These are phyloP conservation scores for Collichthys lucidus DNA, from an alignment of 2,113 vertebrate genomes.

Conservation along the genomic window DNA sequence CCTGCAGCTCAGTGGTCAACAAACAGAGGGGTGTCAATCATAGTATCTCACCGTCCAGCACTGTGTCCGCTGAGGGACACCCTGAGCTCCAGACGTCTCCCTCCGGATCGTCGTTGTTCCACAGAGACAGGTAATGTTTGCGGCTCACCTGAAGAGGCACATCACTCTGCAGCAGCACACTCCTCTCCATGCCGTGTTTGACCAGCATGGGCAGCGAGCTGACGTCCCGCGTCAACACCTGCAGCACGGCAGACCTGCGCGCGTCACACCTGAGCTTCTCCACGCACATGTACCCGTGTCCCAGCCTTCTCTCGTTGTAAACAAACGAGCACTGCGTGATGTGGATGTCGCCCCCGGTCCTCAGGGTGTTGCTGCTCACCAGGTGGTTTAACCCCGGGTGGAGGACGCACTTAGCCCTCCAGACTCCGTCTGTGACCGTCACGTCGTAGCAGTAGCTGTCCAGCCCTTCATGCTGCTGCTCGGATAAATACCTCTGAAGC, in stretches of 20 bases:
- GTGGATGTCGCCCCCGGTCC: slow-evolving; percentile 79
- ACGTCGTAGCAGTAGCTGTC: slow-evolving; percentile 81
- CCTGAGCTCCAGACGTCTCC: slow-evolving; percentile 84
- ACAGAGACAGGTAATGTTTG: slow-evolving; percentile 89
- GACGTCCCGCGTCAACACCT: neutral
- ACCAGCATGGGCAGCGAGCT: slow-evolving; percentile 67
- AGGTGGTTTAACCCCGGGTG: slow-evolving; percentile 78
- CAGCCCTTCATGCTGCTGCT: neutral
- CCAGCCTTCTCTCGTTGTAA: slow-evolving; percentile 86
- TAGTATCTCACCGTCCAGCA: slow-evolving; percentile 84
- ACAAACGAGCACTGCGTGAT: slow-evolving; percentile 83
- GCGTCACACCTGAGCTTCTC: slow-evolving; percentile 73
- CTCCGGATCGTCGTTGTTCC: slow-evolving; percentile 93
- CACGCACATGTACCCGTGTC: slow-evolving; percentile 83
- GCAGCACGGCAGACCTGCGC: neutral
- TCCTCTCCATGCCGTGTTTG: slow-evolving; percentile 49
- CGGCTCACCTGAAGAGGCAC: slow-evolving; percentile 80
- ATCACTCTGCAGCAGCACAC: slow-evolving; percentile 45
- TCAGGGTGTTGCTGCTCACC: slow-evolving; percentile 84
- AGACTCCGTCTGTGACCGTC: slow-evolving; percentile 84
- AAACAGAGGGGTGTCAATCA: neutral
- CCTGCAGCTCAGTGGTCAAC: neutral
- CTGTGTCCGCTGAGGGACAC: slow-evolving; percentile 56
- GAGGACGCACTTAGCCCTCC: slow-evolving; percentile 83
- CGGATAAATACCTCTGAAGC: slow-evolving; percentile 66